Evolutionary conservation across 2,888 invertebrate species (phyloP), one percentile per base, ranked within the genome.

Genomic region (Aelia acuminata): DNA sequence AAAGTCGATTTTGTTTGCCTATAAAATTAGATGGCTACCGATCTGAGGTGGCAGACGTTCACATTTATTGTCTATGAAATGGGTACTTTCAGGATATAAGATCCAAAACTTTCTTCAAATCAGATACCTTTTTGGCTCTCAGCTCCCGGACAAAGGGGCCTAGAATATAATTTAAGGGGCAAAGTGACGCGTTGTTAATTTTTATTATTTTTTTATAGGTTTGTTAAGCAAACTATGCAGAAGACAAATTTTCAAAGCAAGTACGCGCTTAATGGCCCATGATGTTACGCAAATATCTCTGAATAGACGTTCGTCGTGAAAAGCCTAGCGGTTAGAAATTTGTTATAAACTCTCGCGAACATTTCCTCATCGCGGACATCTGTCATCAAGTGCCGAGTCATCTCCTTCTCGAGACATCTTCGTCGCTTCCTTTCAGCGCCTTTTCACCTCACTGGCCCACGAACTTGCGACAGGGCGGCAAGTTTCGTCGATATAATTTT

Each of bases 251-350:
- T 63, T 26, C 31, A 63, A 35, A 63, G 31, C 31, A 63, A 63
- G 31, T 18, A 4, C 31, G 26, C 1, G 5, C 35, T 57, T 57
- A 57, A 57, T 57, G 57, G 11, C 13, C 57, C 1, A 13, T 57
- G 43, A 31, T 31, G 63, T 63, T 63, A 63, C 63, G 63, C 15
- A 31, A 63, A 18, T 18, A 3, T 75, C 75, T 39, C 75, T 39
- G 80, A 80, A 80, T 43, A 80, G 80, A 43, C 80, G 43, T 43
- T 18, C n/a, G 3, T 43, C 3, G 22, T 43, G 22, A 80, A 80
- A 80, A n/a, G 43, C 43, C 80, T 80, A 80, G 43, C 80, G 80
- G 80, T 22, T 80, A 22, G 80, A 80, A 80, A 80, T 80, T 80
- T 80, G 43, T 43, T 22, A 22, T 80, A 80, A 80, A 80, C 39